Percentiles rank a stretch among this genome's conserved stretches.
Evolutionary conservation across 2,797 vertebrate genomes (phyloP).

Genomic region (Aeoliscus strigatus): DNA sequence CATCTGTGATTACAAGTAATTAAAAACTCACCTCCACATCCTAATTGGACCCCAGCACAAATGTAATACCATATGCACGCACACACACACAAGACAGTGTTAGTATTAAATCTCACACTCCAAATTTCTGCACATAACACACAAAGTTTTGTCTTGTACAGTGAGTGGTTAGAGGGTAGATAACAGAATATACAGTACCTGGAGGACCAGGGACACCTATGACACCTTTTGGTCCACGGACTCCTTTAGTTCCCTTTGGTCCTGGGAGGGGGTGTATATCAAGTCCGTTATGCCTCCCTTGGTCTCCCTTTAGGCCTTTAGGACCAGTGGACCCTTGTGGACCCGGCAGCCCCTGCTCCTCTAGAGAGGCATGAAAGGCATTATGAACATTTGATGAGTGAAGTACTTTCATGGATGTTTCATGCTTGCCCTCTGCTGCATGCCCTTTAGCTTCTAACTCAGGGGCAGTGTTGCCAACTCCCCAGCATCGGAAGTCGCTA

Average conservation of each 20-base stretch:
- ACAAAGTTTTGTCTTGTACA: too few species aligned
- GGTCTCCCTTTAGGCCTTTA: constrained; percentile 65
- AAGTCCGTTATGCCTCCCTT: constrained; percentile 14
- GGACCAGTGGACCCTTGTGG: constrained; percentile 29
- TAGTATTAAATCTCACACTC: not conserved
- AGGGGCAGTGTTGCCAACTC: too few species aligned
- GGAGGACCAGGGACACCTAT: constrained; percentile 45
- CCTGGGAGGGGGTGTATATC: constrained; percentile 8
- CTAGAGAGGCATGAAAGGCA: constrained; percentile 12
- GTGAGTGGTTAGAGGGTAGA: too few species aligned
- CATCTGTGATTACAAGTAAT: not conserved
- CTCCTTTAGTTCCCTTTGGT: constrained; percentile 51
- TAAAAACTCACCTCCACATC: constrained; percentile 49
- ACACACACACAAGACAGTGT: not conserved
- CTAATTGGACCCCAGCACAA: constrained; percentile 18
- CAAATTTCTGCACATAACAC: not conserved
- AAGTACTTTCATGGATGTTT: too few species aligned
- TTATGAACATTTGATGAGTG: too few species aligned
- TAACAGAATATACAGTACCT: constrained; percentile 31
- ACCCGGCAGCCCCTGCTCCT: constrained; percentile 19
- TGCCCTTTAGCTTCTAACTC: too few species aligned
- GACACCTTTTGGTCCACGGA: constrained; percentile 44
- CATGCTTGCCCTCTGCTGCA: too few species aligned
- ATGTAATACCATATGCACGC: constrained; percentile 2
- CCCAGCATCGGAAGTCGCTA: too few species aligned